phyloP scores from a whole-genome alignment of 1,140 invertebrate species.

The Drosophila rhopaloa region DNA sequence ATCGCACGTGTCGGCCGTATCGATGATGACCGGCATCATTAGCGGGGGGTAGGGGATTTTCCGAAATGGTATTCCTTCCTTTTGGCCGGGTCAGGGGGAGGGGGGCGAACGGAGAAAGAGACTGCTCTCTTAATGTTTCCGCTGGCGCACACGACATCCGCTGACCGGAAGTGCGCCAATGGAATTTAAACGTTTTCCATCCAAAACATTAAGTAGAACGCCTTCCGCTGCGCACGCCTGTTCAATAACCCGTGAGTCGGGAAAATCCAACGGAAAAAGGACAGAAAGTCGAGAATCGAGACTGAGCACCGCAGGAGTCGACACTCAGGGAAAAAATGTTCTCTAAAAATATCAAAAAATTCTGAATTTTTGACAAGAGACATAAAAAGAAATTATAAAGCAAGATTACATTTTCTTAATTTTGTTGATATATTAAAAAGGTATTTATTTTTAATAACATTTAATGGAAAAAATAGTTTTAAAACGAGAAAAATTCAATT shows the following conservation, averaged over 20 bases:
- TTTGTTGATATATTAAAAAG: no score
- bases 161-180: slow-evolving; percentile 79
- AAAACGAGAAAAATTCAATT: background rate
- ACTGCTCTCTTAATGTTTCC: slow-evolving; percentile 76
- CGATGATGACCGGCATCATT: slow-evolving; percentile 56
- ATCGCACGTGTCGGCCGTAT: slow-evolving; percentile 65
- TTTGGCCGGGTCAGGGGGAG: no score
- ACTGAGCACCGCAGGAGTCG: slow-evolving; percentile 55
- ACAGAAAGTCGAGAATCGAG: slow-evolving; percentile 22
- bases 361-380: no score
- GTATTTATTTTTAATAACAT: no score
- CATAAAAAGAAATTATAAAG: no score
- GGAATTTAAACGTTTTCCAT: slow-evolving; percentile 81
- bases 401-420: no score
- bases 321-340: slow-evolving; percentile 9
- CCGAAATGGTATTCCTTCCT: slow-evolving; percentile 9
- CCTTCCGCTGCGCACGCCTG: slow-evolving; percentile 78
- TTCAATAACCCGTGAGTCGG: slow-evolving; percentile 69
- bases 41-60: slow-evolving; percentile 7
- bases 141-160: slow-evolving; percentile 81
- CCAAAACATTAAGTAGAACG: slow-evolving; percentile 79
- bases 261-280: slow-evolving; percentile 11
- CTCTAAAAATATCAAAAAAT: no score
- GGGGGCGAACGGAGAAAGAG: background rate
- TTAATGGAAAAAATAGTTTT: background rate